A percentile compares a stretch with the other conserved stretches of the same genome.
Evolutionary conservation across 2,888 invertebrate genomes (phyloP).

Genomic region (Pasiphila rectangulata): DNA sequence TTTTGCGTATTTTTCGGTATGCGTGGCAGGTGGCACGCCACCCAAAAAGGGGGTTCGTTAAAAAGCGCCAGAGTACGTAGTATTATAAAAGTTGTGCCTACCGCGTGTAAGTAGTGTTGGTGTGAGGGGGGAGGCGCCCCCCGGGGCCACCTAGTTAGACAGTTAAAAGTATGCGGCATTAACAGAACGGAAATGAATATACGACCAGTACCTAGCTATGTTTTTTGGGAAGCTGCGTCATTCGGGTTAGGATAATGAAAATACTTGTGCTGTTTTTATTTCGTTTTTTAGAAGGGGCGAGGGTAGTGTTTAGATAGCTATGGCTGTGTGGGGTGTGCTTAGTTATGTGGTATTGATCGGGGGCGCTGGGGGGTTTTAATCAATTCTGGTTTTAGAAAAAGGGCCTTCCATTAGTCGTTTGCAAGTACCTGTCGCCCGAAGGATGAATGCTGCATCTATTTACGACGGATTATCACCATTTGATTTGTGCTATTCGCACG

Average conservation of each 20-base stretch:
- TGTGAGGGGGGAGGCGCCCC: conserved; percentile 44
- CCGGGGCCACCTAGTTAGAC: conserved; percentile 76
- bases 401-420: conserved; percentile 7
- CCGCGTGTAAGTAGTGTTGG: conserved; percentile 78
- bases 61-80: conserved; percentile 79
- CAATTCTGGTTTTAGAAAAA: conserved; percentile 23
- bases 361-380: conserved; percentile 17
- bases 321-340: conserved; percentile 24
- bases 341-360: conserved; percentile 26
- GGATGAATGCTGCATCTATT: not conserved
- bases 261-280: conserved; percentile 65
- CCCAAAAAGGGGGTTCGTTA: conserved; percentile 71
- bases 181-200: conserved; percentile 81
- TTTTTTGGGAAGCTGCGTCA: conserved; percentile 73
- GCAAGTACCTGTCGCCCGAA: not conserved
- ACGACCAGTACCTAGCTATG: conserved; percentile 67
- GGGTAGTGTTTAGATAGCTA: conserved; percentile 31
- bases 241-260: conserved; percentile 77
- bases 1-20: conserved; percentile 81
- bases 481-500: not conserved
- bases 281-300: conserved; percentile 42
- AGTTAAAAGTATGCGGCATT: conserved; percentile 82
- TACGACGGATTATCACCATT: not conserved
- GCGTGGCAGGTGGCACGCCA: conserved; percentile 77
- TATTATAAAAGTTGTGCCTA: conserved; percentile 81